A percentile compares a stretch with the other conserved stretches of the same genome.
Conservation (phyloP, 2,797 vertebrate genomes). For the Bucorvus abyssinicus region DNA sequence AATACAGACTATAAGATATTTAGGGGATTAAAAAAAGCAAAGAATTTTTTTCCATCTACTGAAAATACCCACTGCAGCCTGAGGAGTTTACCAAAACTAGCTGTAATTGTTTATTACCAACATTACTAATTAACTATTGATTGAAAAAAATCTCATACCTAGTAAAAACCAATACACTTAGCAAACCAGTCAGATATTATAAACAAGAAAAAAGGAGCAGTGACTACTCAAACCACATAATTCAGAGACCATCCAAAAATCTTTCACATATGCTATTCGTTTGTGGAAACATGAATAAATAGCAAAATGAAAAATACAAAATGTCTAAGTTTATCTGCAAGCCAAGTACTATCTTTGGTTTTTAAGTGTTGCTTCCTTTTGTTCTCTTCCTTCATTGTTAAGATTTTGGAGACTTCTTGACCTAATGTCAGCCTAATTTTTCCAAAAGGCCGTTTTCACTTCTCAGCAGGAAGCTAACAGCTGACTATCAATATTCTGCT, state of each 20-base stretch:
- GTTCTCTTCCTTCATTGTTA: not conserved
- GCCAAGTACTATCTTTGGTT: not conserved
- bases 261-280: not conserved
- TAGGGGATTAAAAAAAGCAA: not conserved
- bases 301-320: not conserved
- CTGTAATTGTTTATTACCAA: not conserved
- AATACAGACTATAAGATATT: not conserved
- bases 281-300: not conserved
- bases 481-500: not conserved
- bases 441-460: not conserved
- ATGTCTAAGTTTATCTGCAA: not conserved
- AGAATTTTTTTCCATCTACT: not conserved
- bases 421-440: not conserved
- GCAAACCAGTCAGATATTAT: not conserved
- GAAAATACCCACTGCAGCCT: not conserved
- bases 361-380: not conserved
- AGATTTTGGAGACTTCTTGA: not conserved
- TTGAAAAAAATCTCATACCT: not conserved
- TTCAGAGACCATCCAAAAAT: not conserved
- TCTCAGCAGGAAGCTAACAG: not conserved
- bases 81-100: not conserved
- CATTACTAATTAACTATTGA: not conserved
- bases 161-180: not conserved
- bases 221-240: not conserved
- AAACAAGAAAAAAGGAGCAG: not conserved